Evolutionary conservation across 2,797 vertebrate genomes (phyloP), one percentile per base, ranked within the genome.

Genomic region (Anomalospiza imberbis): DNA sequence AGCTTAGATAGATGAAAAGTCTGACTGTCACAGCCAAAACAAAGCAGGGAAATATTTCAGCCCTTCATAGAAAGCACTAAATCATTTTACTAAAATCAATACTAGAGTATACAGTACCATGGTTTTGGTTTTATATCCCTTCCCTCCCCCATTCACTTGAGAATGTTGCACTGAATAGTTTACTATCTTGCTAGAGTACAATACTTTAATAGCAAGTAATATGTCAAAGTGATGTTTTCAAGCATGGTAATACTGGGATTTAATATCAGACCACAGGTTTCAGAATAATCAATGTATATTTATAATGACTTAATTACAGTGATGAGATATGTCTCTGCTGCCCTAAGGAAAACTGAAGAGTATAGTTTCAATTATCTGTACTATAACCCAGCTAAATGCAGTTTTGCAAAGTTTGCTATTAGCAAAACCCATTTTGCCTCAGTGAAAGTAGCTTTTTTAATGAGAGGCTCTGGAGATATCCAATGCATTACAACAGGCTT

Each of bases 231-330:
- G 13, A 38, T 93, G 44, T 70, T 94, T 91, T 93, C 2, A 15
- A 87, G 81, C 50, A 66, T 1, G 9, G 54, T 85, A 75, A 80
- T 48, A 61, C 40, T 91, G 55, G 51, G 62, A 77, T 94, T 94
- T 92, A 94, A 61, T 62, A 91, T 62, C 79, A 94, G 85, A 92
- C 82, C 79, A 92, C 68, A 91, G 81, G 65, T 75, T 95, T 78
- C 75, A 76, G 87, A 88, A 92, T 92, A 95, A 96, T 89, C 93
- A 84, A 95, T 95, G 51, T 50, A 55, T 92, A 83, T 89, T 94
- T 95, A 77, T 83, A 89, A 89, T 75, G 66, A 95, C 70, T 94
- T 97, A 95, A 96, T 96, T 95, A 95, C 85, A 84, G 62, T 85
- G 87, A 93, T 78, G 85, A 94, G 82, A 51, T 89, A 86, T 55